Evolutionary conservation across 2,797 vertebrate genomes (phyloP).

Genomic region (Argya squamiceps): DNA sequence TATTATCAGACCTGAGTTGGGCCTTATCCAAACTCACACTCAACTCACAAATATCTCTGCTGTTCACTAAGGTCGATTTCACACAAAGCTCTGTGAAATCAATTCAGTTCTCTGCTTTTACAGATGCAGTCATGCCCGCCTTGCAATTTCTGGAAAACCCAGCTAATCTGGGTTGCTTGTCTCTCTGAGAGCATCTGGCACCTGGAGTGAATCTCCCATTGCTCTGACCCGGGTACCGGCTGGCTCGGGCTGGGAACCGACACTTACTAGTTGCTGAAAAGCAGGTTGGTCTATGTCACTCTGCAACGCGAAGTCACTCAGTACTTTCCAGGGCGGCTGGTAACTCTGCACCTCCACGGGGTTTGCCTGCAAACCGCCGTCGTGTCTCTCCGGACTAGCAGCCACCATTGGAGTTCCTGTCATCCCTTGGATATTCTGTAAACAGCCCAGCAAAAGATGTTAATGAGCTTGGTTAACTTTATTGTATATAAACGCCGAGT

Average conservation of each 20-base stretch:
- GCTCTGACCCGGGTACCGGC: neutral
- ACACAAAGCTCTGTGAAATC: neutral
- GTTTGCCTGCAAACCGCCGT: conserved; percentile 92
- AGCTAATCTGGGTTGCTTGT: neutral
- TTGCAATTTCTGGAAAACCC: neutral
- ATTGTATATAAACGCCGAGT: conserved; percentile 63
- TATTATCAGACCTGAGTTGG: neutral
- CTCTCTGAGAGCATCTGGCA: neutral
- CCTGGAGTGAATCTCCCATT: neutral
- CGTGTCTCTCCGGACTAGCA: conserved; percentile 92
- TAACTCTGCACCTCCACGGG: conserved; percentile 96
- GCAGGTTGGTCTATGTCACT: conserved; percentile 97
- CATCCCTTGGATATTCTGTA: conserved; percentile 95
- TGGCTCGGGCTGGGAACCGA: conserved; percentile 31
- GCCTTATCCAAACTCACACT: neutral
- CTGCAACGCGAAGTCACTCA: conserved; percentile 95
- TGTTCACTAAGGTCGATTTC: neutral
- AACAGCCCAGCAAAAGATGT: conserved; percentile 69
- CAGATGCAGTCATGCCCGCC: neutral
- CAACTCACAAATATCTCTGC: neutral
- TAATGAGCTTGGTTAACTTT: conserved; percentile 73
- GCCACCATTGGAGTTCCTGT: conserved; percentile 96
- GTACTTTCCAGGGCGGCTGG: conserved; percentile 96
- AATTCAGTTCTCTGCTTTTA: neutral
- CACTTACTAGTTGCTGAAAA: conserved; percentile 94